Conservation (phyloP, 2,888 invertebrate genomes). For the Polyommatus icarus region DNA sequence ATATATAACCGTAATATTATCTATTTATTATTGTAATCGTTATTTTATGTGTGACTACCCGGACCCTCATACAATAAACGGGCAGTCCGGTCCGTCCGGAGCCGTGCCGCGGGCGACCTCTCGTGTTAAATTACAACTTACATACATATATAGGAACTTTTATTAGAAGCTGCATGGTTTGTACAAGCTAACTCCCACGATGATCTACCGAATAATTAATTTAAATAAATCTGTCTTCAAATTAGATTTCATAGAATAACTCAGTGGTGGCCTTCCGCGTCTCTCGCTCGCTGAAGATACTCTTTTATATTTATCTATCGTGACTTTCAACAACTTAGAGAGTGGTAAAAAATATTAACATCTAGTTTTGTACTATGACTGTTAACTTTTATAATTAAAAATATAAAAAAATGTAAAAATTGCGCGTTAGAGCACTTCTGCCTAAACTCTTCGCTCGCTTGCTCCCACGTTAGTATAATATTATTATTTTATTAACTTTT, state of each 20-base stretch:
- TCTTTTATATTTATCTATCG: neutral
- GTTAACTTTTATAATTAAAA: neutral
- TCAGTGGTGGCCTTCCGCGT: constrained; percentile 35
- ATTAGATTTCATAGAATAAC: constrained; percentile 42
- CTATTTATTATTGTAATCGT: constrained; percentile 30
- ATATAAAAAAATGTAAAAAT: neutral
- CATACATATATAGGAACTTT: constrained; percentile 81
- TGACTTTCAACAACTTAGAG: neutral
- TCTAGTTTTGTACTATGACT: neutral
- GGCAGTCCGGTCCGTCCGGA: constrained; percentile 53
- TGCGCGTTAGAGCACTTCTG: constrained; percentile 4
- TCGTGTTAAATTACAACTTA: constrained; percentile 78
- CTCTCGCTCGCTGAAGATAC: constrained; percentile 5
- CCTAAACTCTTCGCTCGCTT: neutral
- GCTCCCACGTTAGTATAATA: neutral
- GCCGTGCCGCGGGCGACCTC: constrained; percentile 65
- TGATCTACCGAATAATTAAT: constrained; percentile 75
- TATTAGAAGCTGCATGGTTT: constrained; percentile 81
- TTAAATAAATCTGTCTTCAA: constrained; percentile 66
- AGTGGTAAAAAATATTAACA: neutral
- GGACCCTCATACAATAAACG: constrained; percentile 67
- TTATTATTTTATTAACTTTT: neutral
- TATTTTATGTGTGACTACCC: constrained; percentile 47
- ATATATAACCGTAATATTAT: constrained; percentile 26
- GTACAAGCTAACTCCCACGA: constrained; percentile 80